Evolutionary conservation across 2,113 vertebrate genomes (phyloP).

Genomic region (Sula dactylatra): DNA sequence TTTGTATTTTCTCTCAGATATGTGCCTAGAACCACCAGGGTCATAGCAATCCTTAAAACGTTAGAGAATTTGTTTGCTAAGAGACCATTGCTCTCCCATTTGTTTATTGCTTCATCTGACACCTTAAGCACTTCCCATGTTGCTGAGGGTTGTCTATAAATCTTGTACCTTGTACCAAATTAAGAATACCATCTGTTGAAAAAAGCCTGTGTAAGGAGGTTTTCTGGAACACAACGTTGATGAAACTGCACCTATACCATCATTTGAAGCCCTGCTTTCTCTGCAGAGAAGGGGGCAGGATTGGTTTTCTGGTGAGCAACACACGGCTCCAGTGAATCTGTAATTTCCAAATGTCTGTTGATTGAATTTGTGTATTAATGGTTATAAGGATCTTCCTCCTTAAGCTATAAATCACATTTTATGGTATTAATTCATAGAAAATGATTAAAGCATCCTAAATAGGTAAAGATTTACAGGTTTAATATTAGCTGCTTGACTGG

Average conservation of each 20-base stretch:
- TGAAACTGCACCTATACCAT: not conserved
- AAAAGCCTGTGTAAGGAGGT: not conserved
- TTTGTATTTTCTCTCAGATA: not conserved
- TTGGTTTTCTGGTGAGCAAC: not conserved
- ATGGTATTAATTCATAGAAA: constrained; percentile 56
- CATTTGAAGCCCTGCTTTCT: not conserved
- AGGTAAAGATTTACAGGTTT: constrained; percentile 54
- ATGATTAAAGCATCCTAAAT: constrained; percentile 52
- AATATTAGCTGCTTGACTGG: constrained; percentile 60
- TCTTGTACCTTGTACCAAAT: constrained; percentile 18
- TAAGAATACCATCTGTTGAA: constrained; percentile 38
- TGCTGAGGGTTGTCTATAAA: not conserved
- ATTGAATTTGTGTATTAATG: constrained; percentile 60
- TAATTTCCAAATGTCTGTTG: constrained; percentile 56
- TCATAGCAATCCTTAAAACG: not conserved
- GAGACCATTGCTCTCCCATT: not conserved
- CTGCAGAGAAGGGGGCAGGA: not conserved
- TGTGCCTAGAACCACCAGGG: not conserved
- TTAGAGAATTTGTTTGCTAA: not conserved
- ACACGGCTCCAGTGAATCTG: not conserved
- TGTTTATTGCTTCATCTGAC: constrained; percentile 15
- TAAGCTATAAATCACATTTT: constrained; percentile 45
- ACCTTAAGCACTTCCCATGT: not conserved
- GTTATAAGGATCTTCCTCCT: constrained; percentile 54
- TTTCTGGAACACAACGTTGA: not conserved